A percentile compares a stretch with the other conserved stretches of the same genome.
phyloP scores from a whole-genome alignment of 1,140 invertebrate genomes.

The Eumeta japonica region DNA sequence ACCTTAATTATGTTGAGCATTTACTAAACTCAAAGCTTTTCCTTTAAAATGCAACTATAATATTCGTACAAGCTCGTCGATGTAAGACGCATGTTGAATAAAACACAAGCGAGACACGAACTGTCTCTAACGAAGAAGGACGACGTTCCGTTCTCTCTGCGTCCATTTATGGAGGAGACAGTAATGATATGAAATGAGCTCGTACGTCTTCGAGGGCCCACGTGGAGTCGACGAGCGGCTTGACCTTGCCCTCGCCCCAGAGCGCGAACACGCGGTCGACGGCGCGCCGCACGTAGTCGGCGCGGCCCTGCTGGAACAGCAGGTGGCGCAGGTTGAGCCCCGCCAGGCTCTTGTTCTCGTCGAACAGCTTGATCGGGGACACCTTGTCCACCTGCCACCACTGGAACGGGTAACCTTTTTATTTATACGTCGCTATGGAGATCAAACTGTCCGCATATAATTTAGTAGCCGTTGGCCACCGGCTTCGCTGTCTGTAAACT shows the following conservation, averaged over 20 bases:
- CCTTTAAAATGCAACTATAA: too few relatives aligned
- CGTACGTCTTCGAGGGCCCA: slow-evolving; percentile 85
- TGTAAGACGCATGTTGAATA: too few relatives aligned
- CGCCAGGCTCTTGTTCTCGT: slow-evolving; percentile 82
- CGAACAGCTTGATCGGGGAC: slow-evolving; percentile 81
- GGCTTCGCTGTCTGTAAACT: too few relatives aligned
- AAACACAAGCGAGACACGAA: too few relatives aligned
- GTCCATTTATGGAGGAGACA: too few relatives aligned
- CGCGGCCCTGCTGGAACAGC: slow-evolving; percentile 76
- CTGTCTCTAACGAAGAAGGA: too few relatives aligned
- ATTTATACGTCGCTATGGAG: slow-evolving; percentile 3
- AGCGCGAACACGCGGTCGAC: slow-evolving; percentile 73
- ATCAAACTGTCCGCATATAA: too few relatives aligned
- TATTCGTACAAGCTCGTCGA: too few relatives aligned
- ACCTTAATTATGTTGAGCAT: too few relatives aligned
- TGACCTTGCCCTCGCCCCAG: slow-evolving; percentile 76
- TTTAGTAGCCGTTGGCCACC: too few relatives aligned
- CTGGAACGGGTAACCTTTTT: slow-evolving; percentile 34
- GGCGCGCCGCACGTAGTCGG: slow-evolving; percentile 66
- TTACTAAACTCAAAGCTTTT: too few relatives aligned
- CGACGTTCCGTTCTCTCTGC: too few relatives aligned
- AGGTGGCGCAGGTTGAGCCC: slow-evolving; percentile 84
- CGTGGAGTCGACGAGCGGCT: slow-evolving; percentile 79
- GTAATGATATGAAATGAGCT: slow-evolving; percentile 24
- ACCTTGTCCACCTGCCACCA: slow-evolving; percentile 93